Evolutionary conservation across 1,140 invertebrate species (phyloP).

Genomic region (Halyomorpha halys): DNA sequence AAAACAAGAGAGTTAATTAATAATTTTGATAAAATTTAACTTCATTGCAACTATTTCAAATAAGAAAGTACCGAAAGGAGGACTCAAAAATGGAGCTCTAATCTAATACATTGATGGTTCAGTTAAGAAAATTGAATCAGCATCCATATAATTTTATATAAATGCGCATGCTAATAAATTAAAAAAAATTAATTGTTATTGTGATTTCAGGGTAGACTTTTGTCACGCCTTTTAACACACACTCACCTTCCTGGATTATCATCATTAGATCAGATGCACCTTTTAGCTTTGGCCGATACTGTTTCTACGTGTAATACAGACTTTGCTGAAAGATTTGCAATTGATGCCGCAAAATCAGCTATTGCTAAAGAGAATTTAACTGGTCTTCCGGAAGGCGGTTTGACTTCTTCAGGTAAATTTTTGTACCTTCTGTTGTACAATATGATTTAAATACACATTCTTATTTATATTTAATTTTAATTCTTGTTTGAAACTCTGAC

Average conservation of each 20-base stretch:
- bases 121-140: too few species aligned
- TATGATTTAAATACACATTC: not conserved
- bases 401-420: slow-evolving; percentile 39
- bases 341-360: slow-evolving; percentile 59
- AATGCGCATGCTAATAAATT: too few species aligned
- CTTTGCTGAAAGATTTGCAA: slow-evolving; percentile 71
- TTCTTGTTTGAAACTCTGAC: too few species aligned
- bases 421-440: not conserved
- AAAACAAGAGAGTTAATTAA: too few species aligned
- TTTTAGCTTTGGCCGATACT: slow-evolving; percentile 93
- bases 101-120: too few species aligned
- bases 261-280: slow-evolving; percentile 97
- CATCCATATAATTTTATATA: too few species aligned
- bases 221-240: slow-evolving; percentile 86
- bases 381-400: slow-evolving; percentile 50
- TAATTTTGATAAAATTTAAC: too few species aligned
- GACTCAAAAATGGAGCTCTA: too few species aligned
- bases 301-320: slow-evolving; percentile 87
- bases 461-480: too few species aligned
- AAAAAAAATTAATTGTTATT: slow-evolving; percentile 17
- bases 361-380: slow-evolving; percentile 57
- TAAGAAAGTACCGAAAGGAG: too few species aligned
- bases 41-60: too few species aligned
- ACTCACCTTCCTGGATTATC: slow-evolving; percentile 93
- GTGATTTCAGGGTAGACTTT: slow-evolving; percentile 45